Conservation (phyloP, 2,888 invertebrate species). For the Hanleya hanleyi region DNA sequence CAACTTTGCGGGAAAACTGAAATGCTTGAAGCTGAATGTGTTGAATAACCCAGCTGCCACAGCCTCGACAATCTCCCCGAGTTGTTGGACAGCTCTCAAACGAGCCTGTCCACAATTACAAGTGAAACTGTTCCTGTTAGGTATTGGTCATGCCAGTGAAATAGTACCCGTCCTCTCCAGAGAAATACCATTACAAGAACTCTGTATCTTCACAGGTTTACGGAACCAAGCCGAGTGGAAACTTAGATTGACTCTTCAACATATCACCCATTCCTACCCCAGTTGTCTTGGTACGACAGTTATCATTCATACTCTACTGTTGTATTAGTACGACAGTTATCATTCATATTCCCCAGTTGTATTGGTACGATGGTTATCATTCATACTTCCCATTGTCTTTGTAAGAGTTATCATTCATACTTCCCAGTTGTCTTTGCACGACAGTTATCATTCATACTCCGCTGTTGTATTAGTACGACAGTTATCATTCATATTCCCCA, state of each 20-base stretch:
- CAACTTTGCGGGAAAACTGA: background rate
- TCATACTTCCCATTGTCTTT: too few relatives aligned
- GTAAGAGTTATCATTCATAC: too few relatives aligned
- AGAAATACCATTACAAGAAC: constrained; percentile 1
- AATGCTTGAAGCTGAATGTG: background rate
- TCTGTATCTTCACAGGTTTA: background rate
- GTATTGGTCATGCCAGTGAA: background rate
- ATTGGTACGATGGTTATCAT: too few relatives aligned
- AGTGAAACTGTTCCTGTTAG: background rate
- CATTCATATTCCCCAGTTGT: too few relatives aligned
- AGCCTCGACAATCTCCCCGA: background rate
- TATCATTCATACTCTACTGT: too few relatives aligned
- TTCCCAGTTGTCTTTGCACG: too few relatives aligned
- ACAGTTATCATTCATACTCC: too few relatives aligned
- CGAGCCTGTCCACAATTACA: background rate
- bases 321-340: too few relatives aligned
- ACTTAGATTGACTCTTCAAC: background rate
- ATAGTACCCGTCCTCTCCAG: background rate
- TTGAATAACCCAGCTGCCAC: background rate
- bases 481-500: too few relatives aligned
- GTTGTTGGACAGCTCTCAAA: background rate
- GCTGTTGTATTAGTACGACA: too few relatives aligned
- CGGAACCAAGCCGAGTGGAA: background rate
- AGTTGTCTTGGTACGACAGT: background rate
- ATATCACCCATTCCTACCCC: background rate